Base-by-base conservation (phyloP, 2,113 vertebrate species). In the Festucalex cinctus region DNA sequence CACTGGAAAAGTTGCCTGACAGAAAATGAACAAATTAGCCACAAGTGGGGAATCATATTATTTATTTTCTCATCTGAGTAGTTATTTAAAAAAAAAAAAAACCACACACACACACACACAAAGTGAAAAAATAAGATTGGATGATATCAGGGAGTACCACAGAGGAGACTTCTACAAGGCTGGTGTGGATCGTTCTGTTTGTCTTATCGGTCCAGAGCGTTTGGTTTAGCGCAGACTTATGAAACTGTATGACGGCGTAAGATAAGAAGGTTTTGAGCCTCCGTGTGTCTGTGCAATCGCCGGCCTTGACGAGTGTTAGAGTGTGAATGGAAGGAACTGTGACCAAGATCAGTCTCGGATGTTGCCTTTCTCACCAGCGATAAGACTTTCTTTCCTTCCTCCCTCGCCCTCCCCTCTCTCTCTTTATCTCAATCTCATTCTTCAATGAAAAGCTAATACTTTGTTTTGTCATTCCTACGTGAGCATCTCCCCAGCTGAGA, bases 251-350 rank as follows among this genome's bases (percentile, higher is more conserved):
- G 80, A 84, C 58, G 49, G 75, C 41, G 72, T 49, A 66, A 73
- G 86, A 88, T 89, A 85, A 85, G 84, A 77, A 44, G 69, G 28
- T 73, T 81, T n/a, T 82, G 69, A 80, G 75, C 72, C 81, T 83
- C 69, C 60, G 68, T 75, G 82, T 71, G 74, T 74, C 75, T 63
- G 63, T 68, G 67, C 75, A 78, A 66, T 78, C 85, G 71, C 66
- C 16, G 74, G 66, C 59, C 72, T 79, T 73, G 71, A 83, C 64
- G 69, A 76, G 70, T 35, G 13, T 66, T 69, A 49, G 57, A 66
- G 71, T 41, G 75, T 13, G 44, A 66, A 78, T 78, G 80, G 37
- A 77, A 14, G 62, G 66, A 46, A 78, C 75, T 73, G 74, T 81
- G 78, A 80, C 81, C 44, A 67, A 70, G 67, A 79, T 68, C 84